Evolutionary conservation across 35 echinoderm and acorn worm species (phyloP).

Genomic region (Ptychodera flava): DNA sequence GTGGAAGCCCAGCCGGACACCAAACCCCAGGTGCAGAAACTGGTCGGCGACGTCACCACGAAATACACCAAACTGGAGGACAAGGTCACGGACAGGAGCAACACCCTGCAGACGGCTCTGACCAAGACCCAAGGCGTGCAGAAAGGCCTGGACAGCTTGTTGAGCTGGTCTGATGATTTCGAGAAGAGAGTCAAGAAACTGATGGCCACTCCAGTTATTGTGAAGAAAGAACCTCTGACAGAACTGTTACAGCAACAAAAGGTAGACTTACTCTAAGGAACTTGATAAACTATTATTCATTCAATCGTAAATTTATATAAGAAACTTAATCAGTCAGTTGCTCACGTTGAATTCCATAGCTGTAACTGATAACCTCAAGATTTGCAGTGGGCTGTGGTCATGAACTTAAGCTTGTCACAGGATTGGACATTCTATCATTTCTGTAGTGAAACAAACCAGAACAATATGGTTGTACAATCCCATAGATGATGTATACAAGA

Average conservation of each 20-base stretch:
- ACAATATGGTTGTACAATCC: too few species aligned
- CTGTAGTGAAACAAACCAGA: too few species aligned
- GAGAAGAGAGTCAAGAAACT: conserved; percentile 94
- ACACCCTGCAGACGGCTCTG: conserved; percentile 80
- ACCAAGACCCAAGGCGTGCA: conserved; percentile 89
- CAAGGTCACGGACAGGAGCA: conserved; percentile 85
- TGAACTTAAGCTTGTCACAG: too few species aligned
- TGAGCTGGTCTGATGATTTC: conserved; percentile 96
- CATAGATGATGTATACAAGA: too few species aligned
- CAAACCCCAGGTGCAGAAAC: neutral
- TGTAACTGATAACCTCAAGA: too few species aligned
- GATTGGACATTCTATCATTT: too few species aligned
- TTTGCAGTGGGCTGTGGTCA: too few species aligned
- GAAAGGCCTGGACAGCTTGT: conserved; percentile 84
- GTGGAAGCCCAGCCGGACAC: conserved; percentile 73
- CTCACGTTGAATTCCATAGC: too few species aligned
- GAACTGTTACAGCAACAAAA: conserved; percentile 95
- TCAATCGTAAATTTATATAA: too few species aligned
- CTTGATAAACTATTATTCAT: too few species aligned
- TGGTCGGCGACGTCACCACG: conserved; percentile 50
- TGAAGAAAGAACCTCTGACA: conserved; percentile 72
- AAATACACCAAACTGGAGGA: conserved; percentile 85
- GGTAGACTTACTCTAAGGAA: too few species aligned
- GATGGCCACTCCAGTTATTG: conserved; percentile 49
- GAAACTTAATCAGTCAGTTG: too few species aligned